These are phyloP conservation scores for Hypocryptadius cinnamomeus DNA, from an alignment of 2,113 vertebrate species.

Conservation along the genomic window DNA sequence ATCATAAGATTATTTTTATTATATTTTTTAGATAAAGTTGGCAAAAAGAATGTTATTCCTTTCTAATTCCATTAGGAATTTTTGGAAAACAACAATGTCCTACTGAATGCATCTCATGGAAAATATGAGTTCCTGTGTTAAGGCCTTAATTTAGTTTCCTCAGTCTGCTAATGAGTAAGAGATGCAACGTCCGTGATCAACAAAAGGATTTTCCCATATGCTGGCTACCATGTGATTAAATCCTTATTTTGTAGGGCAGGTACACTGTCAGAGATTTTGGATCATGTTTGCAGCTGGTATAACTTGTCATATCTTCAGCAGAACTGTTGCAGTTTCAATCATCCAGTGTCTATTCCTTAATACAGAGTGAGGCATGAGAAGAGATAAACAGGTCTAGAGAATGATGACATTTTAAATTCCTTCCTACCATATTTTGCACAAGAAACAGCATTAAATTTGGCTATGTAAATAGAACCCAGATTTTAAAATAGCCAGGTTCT, in stretches of 20 bases:
- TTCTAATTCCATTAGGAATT: not conserved
- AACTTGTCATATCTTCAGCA: not conserved
- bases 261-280: not conserved
- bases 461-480: conserved; percentile 45
- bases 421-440: conserved; percentile 28
- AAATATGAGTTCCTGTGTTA: not conserved
- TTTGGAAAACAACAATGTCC: not conserved
- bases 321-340: not conserved
- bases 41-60: not conserved
- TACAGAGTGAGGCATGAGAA: not conserved
- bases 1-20: not conserved
- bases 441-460: conserved; percentile 37
- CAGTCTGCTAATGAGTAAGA: not conserved
- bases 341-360: not conserved
- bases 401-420: conserved; percentile 45
- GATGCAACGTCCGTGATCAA: not conserved
- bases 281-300: not conserved
- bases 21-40: not conserved
- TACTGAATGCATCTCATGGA: not conserved
- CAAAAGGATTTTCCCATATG: not conserved
- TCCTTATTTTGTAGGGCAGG: not conserved
- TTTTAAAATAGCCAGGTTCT: conserved; percentile 52
- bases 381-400: conserved; percentile 27
- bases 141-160: not conserved
- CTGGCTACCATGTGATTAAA: not conserved